These are phyloP conservation scores for Lepidiolamprologus cunningtoni DNA, from an alignment of 2,113 vertebrate species.

Conservation along the genomic window DNA sequence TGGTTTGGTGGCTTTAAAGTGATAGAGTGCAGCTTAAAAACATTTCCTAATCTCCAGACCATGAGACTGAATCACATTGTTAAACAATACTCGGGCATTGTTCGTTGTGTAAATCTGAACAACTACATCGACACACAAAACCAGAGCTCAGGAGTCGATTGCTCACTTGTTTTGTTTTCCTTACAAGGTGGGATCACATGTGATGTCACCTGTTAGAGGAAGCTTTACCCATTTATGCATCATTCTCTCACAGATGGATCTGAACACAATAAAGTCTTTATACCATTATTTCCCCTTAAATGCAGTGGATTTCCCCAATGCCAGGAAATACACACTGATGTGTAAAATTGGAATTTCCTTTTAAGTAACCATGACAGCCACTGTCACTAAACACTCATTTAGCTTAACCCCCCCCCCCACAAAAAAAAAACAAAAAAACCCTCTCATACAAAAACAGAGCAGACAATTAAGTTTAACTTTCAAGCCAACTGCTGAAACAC, in stretches of 20 bases:
- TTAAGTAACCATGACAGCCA: background rate
- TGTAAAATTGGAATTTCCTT: background rate
- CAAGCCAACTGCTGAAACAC: background rate
- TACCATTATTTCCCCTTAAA: background rate
- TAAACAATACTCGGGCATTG: background rate
- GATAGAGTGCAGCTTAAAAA: background rate
- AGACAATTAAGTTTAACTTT: background rate
- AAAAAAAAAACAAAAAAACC: accelerated
- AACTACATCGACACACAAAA: background rate
- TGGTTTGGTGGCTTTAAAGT: background rate
- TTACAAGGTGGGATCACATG: background rate
- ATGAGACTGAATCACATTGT: background rate
- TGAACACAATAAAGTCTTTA: background rate
- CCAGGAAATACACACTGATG: background rate
- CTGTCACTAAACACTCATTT: background rate
- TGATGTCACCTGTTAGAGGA: background rate
- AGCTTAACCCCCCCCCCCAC: accelerated
- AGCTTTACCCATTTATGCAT: background rate
- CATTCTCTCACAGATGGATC: accelerated
- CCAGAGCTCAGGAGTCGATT: background rate
- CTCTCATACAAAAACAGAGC: background rate
- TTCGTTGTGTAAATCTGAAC: background rate
- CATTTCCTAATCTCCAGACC: background rate
- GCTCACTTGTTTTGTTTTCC: accelerated
- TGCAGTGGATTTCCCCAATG: accelerated